Evolutionary conservation across 2,888 invertebrate species (phyloP), one percentile per base, ranked within the genome.

Genomic region (Melieria picta): DNA sequence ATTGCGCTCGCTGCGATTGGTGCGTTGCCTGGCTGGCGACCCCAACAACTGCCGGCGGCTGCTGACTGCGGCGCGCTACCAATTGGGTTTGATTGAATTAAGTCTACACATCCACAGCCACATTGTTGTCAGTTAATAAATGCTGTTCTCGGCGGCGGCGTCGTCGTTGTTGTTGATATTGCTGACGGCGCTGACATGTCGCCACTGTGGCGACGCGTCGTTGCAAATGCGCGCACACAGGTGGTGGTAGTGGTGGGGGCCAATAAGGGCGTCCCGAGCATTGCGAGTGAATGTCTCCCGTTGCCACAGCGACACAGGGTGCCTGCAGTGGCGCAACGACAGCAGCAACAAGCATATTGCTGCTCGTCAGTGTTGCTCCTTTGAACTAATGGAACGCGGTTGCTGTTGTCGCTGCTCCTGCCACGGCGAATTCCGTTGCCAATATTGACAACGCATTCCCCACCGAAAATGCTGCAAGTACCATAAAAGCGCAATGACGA

Each of bases 31-130:
- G 4, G 2, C 7, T 50, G 9, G 30, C 30, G 30, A 30, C 30
- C 30, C 30, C 30, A 30, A 30, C 30, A 2, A 30, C 71, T 74
- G 73, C 70, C 64, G 42, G 69, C 60, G 45, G 13, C 30, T 63
- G 13, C 52, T 46, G 43, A 45, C 47, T 13, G 45, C 10, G 45
- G 30, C 52, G 43, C 43, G 65, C 42, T 45, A 70, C 57, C 43
- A 78, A 78, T 76, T 78, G 74, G 75, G 78, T 77, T 81, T 81
- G 81, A 81, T 81, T 82, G 80, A 81, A 81, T 82, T 81, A 81
- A 80, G 76, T 74, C 16, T 55, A 73, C 64, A 74, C 30, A 30
- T 30, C 30, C 30, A 30, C 30, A 30, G 30, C 30, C 30, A 30
- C 74, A 76, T 70, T 65, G 61, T 72, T 76, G 78, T 79, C 80